phyloP scores from a whole-genome alignment of 2,888 invertebrate species.

The Ennomos erosarius region DNA sequence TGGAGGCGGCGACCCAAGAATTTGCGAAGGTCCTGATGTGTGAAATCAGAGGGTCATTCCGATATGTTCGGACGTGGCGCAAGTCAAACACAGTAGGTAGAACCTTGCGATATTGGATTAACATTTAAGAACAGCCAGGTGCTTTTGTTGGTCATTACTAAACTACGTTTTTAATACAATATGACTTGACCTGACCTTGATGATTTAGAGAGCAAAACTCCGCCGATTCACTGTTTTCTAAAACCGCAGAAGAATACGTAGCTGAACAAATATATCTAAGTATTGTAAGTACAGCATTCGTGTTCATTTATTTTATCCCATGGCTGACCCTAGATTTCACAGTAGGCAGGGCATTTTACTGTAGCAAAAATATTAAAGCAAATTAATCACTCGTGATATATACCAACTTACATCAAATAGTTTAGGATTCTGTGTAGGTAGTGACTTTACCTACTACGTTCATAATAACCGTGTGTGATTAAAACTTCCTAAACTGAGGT shows the following conservation, averaged over 20 bases:
- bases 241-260: no score
- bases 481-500: constrained; percentile 5
- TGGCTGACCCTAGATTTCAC: no score
- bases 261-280: no score
- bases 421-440: neutral
- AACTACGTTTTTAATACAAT: neutral
- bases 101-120: constrained; percentile 15
- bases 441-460: neutral
- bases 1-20: constrained; percentile 32
- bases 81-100: constrained; percentile 21
- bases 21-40: constrained; percentile 32
- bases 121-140: constrained; percentile 7
- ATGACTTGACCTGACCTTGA: no score
- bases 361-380: no score
- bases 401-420: neutral
- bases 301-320: no score
- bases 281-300: no score
- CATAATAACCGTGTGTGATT: constrained; percentile 3
- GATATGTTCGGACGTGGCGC: constrained; percentile 21
- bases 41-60: constrained; percentile 33
- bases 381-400: no score
- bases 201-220: no score
- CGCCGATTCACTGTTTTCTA: no score
- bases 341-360: no score
- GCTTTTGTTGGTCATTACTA: constrained; percentile 2